Evolutionary conservation across 2,113 vertebrate species (phyloP).

Genomic region (Orientallactaga bullata): DNA sequence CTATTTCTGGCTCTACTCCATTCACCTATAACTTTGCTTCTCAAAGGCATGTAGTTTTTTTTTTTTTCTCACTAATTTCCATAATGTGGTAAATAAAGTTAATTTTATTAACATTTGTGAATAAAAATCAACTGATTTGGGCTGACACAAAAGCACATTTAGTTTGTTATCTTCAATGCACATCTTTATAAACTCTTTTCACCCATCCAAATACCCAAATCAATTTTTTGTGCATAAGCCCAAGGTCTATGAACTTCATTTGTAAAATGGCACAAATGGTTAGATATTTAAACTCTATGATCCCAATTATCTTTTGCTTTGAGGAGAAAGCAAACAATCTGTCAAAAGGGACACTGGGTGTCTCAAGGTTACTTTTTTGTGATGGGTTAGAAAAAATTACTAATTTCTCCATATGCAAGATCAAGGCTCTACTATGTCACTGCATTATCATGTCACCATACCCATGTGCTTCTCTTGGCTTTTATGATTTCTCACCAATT

Average conservation of each 20-base stretch:
- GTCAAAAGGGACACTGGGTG: background rate
- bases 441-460: background rate
- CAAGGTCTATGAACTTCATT: background rate
- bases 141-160: background rate
- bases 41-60: background rate
- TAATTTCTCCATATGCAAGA: constrained; percentile 34
- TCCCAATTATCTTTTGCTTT: constrained; percentile 35
- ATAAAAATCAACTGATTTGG: constrained; percentile 10
- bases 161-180: constrained; percentile 45
- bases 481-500: background rate
- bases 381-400: background rate
- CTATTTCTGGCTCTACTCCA: background rate
- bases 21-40: background rate
- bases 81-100: background rate
- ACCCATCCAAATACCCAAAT: constrained; percentile 41
- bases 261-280: constrained; percentile 34
- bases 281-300: constrained; percentile 47
- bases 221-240: constrained; percentile 1
- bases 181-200: background rate
- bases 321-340: constrained; percentile 25
- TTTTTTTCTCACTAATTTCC: constrained; percentile 1
- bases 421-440: background rate
- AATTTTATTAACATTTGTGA: constrained; percentile 56
- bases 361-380: background rate
- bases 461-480: background rate